Evolutionary conservation across 1,140 invertebrate species (phyloP), one percentile per base, ranked within the genome.

Genomic region (Scaptodrosophila lebanonensis): DNA sequence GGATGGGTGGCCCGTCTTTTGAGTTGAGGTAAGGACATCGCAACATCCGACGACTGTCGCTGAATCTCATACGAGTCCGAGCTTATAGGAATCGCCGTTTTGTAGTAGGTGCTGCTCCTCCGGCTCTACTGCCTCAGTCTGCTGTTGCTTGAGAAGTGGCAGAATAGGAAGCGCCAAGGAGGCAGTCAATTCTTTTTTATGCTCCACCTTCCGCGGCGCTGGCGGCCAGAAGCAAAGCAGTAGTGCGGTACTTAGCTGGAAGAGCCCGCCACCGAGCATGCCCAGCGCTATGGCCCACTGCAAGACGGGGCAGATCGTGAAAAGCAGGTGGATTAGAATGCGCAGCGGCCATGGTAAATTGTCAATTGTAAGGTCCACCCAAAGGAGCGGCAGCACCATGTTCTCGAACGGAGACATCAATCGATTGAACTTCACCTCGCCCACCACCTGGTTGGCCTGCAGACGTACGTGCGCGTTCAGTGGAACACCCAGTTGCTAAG

Each of bases 361-460:
- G 3, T 85, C 77, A 17, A 88, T 76, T 25, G 63, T 79, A 13
- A 93, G 83, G 84, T 92, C 90, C 0, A 90, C 82, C 91, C 92
- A 93, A 2, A 92, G 89, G 8, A 93, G 76, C 0, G 93, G 93
- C 20, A 94, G 35, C 0, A 89, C 88, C 15, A 92, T 70, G 40
- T 89, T 87, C 58, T 91, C 90, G 66, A 93, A 93, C 8, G 86
- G 84, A 1, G 65, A 76, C 15, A 91, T 88, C 30, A 87, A 83
- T 0, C 70, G 59, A 67, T 91, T 92, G 44, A 89, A 91, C 8
- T 63, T 86, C 0, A 90, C 89, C 5, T 90, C 72, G 2, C 88
- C 84, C 61, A 93, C 88, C 1, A 92, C 86, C n/a, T 93, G 84
- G 83, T 93, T 94, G 20, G 91, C 88, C 84, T 94, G 93, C 12